Base-by-base conservation (phyloP, 2,888 invertebrate genomes). In the Callosobruchus maculatus region DNA sequence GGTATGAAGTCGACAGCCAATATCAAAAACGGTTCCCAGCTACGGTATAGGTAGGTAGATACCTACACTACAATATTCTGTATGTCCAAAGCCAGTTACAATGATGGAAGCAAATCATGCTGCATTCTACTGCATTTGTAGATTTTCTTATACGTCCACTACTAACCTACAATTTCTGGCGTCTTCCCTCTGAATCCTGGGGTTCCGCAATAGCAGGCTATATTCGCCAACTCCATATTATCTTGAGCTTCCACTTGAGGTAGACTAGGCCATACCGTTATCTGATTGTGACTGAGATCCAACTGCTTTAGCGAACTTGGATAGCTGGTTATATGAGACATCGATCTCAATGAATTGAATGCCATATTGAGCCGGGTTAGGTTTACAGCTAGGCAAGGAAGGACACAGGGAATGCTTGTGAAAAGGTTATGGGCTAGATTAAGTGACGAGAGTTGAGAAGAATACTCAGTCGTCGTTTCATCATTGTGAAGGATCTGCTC, bases 401-500 rank as follows among this genome's bases (percentile, higher is more conserved):
- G 88, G 70, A 95, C 94, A 0, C 92, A 91, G 0, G 99, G 99
- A 75, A 98, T 93, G 80, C 93, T 92, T 49, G 93, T 92, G 85
- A 99, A 96, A 80, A 94, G 90, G 89, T 98, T 98, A 88, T 97
- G 95, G 0, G 97, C 94, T 66, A 98, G 89, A 88, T 97, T 97
- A 3, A 98, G 89, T 0, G 93, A 90, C 0, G 92, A 90, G 13
- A 96, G 87, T 77, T 92, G 90, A 0, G 94, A 93, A 71, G 90
- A 90, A 67, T 89, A 88, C 72, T 91, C 90, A 2, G 88, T 86
- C 71, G 90, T 90, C 0, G 89, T 88, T 66, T 90, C 89, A 72
- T 91, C 90, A 79, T 89, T 89, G 80, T 89, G 89, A 20, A 90
- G 79, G 73, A 92, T 90, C 81, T 92, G 92, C 81, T 92, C 92